Conservation (phyloP, 2,113 vertebrate species). For the Leiothrix lutea region DNA sequence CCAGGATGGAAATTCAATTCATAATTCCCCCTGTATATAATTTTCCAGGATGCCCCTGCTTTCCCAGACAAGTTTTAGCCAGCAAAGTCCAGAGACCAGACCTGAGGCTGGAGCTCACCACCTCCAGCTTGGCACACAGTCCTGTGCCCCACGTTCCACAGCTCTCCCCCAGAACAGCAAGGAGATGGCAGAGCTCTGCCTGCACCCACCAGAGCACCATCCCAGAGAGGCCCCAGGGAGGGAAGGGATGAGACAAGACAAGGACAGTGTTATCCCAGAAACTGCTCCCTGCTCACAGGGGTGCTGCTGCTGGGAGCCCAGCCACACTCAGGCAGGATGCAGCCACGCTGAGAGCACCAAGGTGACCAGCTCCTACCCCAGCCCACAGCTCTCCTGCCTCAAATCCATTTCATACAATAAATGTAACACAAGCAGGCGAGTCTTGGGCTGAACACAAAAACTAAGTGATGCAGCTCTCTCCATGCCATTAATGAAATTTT, state of each 20-base stretch:
- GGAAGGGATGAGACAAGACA: background rate
- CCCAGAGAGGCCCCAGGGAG: background rate
- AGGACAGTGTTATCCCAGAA: accelerated
- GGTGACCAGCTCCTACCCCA: background rate
- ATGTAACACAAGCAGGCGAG: background rate
- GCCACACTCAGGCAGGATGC: background rate
- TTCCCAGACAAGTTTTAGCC: background rate
- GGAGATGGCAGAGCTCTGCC: background rate
- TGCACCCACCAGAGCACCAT: background rate
- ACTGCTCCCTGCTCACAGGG: background rate
- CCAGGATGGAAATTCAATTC: background rate
- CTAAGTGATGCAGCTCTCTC: background rate
- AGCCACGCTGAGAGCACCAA: background rate
- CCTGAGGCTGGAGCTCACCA: background rate
- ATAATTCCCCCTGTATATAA: background rate
- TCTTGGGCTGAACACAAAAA: background rate
- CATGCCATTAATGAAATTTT: background rate
- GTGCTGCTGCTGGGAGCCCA: background rate
- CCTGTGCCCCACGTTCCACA: background rate
- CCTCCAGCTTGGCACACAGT: background rate
- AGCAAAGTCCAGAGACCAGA: background rate
- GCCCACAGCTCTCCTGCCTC: background rate
- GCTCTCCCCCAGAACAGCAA: background rate
- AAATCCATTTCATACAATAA: background rate
- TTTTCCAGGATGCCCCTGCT: background rate